Conservation (phyloP, 2,797 vertebrate species). For the Chaetodon trifasciatus region DNA sequence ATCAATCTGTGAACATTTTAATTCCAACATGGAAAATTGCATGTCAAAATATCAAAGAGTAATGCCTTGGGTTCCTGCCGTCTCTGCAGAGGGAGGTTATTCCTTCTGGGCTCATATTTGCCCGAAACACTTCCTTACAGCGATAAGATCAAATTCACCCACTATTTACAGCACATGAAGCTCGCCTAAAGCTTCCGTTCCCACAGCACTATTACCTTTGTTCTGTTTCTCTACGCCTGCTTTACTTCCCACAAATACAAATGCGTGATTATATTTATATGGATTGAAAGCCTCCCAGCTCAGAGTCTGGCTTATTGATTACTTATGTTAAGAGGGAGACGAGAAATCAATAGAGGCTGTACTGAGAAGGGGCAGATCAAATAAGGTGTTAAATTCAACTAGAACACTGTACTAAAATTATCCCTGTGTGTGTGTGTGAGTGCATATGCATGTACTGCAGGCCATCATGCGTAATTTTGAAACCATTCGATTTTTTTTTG, state of each 20-base stretch:
- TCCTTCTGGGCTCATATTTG: slow-evolving; percentile 70
- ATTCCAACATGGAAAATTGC: slow-evolving; percentile 84
- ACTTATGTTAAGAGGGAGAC: slow-evolving; percentile 72
- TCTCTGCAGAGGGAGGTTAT: slow-evolving; percentile 66
- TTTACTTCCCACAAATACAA: slow-evolving; percentile 79
- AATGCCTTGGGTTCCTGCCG: slow-evolving; percentile 69
- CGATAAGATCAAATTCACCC: slow-evolving; percentile 78
- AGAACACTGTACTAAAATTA: slow-evolving; percentile 48
- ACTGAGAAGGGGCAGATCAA: slow-evolving; percentile 66
- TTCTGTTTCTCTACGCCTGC: slow-evolving; percentile 58
- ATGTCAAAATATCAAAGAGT: slow-evolving; percentile 83
- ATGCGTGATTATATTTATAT: slow-evolving; percentile 83
- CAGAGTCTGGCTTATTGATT: slow-evolving; percentile 79
- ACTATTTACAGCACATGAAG: slow-evolving; percentile 76
- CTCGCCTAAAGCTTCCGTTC: slow-evolving; percentile 64
- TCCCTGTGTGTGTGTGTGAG: not conserved
- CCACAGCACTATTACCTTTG: slow-evolving; percentile 61
- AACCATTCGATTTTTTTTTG: slow-evolving; percentile 6
- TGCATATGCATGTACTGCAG: slow-evolving; percentile 3
- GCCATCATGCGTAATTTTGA: slow-evolving; percentile 4
- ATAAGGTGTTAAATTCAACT: slow-evolving; percentile 73
- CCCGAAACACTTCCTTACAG: slow-evolving; percentile 74
- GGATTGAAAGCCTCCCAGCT: slow-evolving; percentile 75
- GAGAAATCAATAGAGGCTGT: slow-evolving; percentile 72
- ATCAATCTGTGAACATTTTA: slow-evolving; percentile 84